Evolutionary conservation across 1,140 invertebrate species (phyloP).

Genomic region (Ruditapes philippinarum): DNA sequence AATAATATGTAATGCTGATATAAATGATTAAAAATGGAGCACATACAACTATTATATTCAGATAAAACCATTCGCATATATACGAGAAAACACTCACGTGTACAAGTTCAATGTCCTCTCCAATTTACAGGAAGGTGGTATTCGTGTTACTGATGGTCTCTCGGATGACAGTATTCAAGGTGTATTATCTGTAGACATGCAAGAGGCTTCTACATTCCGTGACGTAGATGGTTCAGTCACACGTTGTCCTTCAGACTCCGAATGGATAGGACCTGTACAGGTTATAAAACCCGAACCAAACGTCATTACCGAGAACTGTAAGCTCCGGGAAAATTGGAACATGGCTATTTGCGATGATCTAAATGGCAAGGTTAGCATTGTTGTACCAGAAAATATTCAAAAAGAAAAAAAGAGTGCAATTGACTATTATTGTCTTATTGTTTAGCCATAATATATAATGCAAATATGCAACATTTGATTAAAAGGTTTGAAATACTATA

Average conservation of each 20-base stretch:
- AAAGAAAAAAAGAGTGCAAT: no score
- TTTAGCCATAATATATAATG: no score
- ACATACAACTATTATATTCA: no score
- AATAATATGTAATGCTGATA: no score
- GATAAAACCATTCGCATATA: no score
- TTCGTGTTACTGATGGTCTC: conserved; percentile 15
- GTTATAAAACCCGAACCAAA: not conserved
- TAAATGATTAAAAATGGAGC: no score
- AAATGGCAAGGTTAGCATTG: conserved; percentile 22
- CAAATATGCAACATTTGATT: no score
- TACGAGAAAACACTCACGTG: no score
- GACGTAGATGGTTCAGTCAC: conserved; percentile 26
- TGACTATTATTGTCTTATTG: no score
- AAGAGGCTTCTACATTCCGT: conserved; percentile 44
- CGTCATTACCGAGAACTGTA: not conserved
- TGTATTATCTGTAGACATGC: not conserved
- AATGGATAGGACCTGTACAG: not conserved
- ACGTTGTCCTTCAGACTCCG: not conserved
- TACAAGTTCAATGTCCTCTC: no score
- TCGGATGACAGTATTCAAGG: conserved; percentile 23
- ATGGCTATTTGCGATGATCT: conserved; percentile 22
- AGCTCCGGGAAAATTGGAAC: conserved; percentile 45
- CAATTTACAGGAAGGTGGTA: not conserved
- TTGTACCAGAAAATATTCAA: no score
- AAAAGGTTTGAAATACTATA: no score